Evolutionary conservation across 2,797 vertebrate genomes (phyloP), one percentile per base, ranked within the genome.

Genomic region (Clarias platycephalus): DNA sequence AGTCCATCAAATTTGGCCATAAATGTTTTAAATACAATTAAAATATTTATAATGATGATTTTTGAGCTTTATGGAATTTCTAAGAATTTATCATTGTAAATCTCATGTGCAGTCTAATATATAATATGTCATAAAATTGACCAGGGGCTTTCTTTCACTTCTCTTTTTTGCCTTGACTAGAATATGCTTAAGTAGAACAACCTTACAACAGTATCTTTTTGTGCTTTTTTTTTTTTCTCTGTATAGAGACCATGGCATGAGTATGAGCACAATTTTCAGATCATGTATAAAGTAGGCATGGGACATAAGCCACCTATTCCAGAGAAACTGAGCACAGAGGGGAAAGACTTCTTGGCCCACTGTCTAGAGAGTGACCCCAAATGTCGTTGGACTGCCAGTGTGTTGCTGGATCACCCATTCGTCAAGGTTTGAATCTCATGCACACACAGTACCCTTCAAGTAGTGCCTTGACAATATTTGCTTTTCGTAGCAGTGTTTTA

Each of bases 221-320:
- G 13, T 9, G 8, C 6, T 22, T 28, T 58, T 22, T 28, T 58
- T 79, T 81, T 83, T 22, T 31, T 62, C 68, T 31, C 62, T 88
- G 10, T 90, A 71, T 92, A 99, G 98, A 95, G 98, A 88, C 98
- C 98, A 0, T 99, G 98, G 98, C 98, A 99, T 2, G 98, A 99
- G 89, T 99, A 98, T 0, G 98, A 99, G 89, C 98, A 99, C 95
- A 99, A 99, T 94, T 99, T 99, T 91, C 98, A 99, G 94, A 99
- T 99, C 84, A 99, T 99, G 98, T 99, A 99, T 91, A 97, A 96
- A 94, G 98, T 99, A 88, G 98, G 98, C 22, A 99, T 99, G 98
- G 98, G 98, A 68, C 97, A 99, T 88, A 99, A 98, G 90, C 98
- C 98, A 0, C 97, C 98, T 3, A 95, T 98, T 90, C 98, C 98